phyloP scores from a whole-genome alignment of 35 echinoderm and acorn worm genomes.

The Ptychodera flava region DNA sequence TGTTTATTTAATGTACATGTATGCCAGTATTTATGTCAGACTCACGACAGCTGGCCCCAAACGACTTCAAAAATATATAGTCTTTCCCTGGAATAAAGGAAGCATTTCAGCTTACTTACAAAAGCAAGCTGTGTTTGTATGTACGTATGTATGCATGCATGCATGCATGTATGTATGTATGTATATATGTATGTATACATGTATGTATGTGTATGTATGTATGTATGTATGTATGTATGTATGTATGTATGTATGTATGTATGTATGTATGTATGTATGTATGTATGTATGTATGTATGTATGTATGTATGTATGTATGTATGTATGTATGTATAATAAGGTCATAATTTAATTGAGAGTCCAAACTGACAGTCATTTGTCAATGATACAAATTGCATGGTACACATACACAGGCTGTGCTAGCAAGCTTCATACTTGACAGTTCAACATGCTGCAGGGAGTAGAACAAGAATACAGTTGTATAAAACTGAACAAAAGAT shows the following conservation, averaged over 20 bases:
- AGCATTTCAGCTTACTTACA: too few relatives aligned
- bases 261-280: background rate
- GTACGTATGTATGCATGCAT: background rate
- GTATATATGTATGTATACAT: background rate
- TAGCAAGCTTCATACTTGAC: background rate
- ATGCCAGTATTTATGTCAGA: too few relatives aligned
- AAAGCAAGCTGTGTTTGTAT: too few relatives aligned
- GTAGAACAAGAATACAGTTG: background rate
- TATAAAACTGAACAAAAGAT: background rate
- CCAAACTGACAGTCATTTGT: background rate
- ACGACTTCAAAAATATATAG: too few relatives aligned
- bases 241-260: background rate
- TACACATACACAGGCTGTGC: background rate
- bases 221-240: background rate
- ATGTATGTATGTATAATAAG: background rate
- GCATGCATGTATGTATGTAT: background rate
- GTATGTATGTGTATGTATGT: background rate
- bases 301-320: slow-evolving; percentile 2
- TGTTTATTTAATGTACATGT: too few relatives aligned
- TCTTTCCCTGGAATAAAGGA: too few relatives aligned
- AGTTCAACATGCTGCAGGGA: too few relatives aligned
- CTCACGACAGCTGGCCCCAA: too few relatives aligned
- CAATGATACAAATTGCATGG: background rate
- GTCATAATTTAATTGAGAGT: background rate
- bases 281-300: background rate